These are phyloP conservation scores for Gnathonemus echidnorhynchus DNA, from an alignment of 2,113 vertebrate genomes.

Conservation along the genomic window DNA sequence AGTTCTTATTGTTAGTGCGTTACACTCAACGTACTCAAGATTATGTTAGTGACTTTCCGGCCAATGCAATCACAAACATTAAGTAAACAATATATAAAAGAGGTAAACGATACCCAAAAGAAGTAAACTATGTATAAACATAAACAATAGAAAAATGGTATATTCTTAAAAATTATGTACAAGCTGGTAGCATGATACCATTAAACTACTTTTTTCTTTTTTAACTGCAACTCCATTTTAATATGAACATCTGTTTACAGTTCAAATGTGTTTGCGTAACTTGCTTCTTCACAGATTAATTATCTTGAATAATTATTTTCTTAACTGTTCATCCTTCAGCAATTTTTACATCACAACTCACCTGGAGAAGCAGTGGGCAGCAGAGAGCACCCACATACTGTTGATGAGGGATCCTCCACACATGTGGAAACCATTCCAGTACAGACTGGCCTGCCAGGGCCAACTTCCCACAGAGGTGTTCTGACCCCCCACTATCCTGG, in stretches of 20 bases:
- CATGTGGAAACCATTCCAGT: background rate
- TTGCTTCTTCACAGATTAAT: background rate
- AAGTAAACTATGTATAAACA: background rate
- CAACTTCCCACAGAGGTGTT: background rate
- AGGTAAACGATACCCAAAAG: background rate
- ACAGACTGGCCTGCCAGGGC: background rate
- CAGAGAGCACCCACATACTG: slow-evolving; percentile 44
- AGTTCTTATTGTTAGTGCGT: background rate
- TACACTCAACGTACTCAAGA: background rate
- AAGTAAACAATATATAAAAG: background rate
- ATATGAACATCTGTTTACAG: background rate
- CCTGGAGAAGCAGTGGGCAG: background rate
- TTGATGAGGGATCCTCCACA: slow-evolving; percentile 44
- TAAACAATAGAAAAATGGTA: background rate
- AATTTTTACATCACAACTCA: background rate
- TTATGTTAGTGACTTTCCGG: background rate
- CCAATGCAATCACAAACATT: background rate
- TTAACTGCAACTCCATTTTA: background rate
- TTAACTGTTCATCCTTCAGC: background rate
- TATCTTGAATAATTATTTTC: background rate
- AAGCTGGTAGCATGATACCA: background rate
- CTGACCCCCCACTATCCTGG: background rate
- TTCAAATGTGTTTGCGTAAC: background rate
- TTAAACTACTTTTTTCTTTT: background rate
- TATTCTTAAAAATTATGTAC: background rate